These are phyloP conservation scores for Mohoua ochrocephala DNA, from an alignment of 2,113 vertebrate species.

Conservation along the genomic window DNA sequence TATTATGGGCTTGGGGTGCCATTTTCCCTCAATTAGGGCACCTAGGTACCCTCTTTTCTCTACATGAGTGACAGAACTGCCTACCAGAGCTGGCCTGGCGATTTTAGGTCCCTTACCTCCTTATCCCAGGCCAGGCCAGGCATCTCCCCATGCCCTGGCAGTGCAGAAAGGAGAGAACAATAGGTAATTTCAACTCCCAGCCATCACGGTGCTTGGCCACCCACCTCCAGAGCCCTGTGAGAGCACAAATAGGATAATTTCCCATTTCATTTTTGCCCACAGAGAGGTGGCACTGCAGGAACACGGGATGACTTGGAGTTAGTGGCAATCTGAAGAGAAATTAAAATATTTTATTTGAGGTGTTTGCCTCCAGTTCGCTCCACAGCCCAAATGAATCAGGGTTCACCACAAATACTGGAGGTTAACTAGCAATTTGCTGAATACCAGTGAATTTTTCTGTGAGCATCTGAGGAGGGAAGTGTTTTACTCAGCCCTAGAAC, in stretches of 20 bases:
- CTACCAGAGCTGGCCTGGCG: neutral
- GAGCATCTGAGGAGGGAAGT: neutral
- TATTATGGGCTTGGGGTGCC: neutral
- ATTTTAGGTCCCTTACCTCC: neutral
- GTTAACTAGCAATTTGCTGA: neutral
- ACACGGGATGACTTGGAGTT: fast-evolving
- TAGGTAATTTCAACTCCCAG: neutral
- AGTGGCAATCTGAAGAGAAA: neutral
- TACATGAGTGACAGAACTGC: neutral
- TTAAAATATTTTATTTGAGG: neutral
- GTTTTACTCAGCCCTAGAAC: neutral
- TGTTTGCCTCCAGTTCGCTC: neutral
- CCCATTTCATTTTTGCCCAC: fast-evolving
- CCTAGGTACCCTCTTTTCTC: neutral
- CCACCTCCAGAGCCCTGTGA: neutral
- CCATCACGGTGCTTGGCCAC: fast-evolving
- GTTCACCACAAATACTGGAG: neutral
- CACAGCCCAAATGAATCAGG: neutral
- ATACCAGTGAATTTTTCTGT: neutral
- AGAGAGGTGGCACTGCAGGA: neutral
- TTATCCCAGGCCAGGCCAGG: neutral
- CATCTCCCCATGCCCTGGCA: neutral
- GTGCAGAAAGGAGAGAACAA: neutral
- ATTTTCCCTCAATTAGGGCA: neutral
- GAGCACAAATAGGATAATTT: neutral